Percentiles rank a stretch among this genome's conserved stretches.
Conservation (phyloP, 35 echinoderm and acorn worm genomes). For the Acanthaster planci region DNA sequence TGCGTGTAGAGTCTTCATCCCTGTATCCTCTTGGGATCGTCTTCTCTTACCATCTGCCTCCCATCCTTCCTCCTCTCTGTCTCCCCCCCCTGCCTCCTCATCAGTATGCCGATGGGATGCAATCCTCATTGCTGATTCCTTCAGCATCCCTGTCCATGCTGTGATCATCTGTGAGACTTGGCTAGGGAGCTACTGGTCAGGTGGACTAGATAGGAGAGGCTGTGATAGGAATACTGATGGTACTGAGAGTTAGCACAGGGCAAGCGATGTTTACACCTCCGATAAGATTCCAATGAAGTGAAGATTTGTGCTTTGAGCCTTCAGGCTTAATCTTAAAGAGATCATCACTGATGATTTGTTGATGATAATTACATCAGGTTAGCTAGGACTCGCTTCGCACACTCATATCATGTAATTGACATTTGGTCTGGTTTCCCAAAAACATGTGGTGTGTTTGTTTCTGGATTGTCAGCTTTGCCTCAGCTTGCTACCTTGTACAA, state of each 20-base stretch:
- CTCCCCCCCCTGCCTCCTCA: neutral
- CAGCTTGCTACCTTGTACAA: no score
- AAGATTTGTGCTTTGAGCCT: constrained; percentile 19
- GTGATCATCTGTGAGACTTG: constrained; percentile 10
- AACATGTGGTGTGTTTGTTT: no score
- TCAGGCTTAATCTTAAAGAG: neutral
- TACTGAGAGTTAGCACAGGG: neutral
- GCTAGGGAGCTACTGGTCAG: neutral
- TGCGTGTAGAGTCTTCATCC: constrained; percentile 1
- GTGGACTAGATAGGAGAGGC: neutral
- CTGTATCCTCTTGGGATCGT: neutral
- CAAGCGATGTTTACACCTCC: neutral
- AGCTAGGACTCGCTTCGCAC: no score
- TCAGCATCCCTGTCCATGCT: neutral
- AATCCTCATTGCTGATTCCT: constrained; percentile 9
- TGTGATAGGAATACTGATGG: constrained; percentile 28
- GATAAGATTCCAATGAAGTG: neutral
- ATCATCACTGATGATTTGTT: neutral
- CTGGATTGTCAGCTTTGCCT: no score
- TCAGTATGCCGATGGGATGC: constrained; percentile 12
- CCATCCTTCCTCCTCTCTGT: neutral
- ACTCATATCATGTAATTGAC: no score
- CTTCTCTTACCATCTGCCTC: constrained; percentile 19
- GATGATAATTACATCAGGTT: no score
- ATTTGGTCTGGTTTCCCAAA: no score